phyloP scores from a whole-genome alignment of 2,113 vertebrate genomes.

The Varanus salvator region DNA sequence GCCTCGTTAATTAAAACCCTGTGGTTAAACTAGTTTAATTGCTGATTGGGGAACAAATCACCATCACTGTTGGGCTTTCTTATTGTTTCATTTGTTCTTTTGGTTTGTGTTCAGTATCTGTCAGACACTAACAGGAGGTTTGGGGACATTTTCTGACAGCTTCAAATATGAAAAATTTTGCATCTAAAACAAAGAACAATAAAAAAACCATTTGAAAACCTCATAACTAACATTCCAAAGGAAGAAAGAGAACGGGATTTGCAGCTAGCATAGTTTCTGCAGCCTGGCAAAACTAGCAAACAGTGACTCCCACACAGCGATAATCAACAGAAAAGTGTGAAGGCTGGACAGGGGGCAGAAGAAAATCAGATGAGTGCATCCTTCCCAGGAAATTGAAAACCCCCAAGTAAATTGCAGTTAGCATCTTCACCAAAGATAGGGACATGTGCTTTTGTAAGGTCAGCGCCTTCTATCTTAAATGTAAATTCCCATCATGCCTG shows the following conservation, averaged over 20 bases:
- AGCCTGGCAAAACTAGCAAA: not conserved
- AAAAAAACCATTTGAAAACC: not conserved
- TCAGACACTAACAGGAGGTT: not conserved
- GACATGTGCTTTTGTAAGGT: not conserved
- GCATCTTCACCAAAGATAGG: not conserved
- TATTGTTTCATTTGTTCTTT: not conserved
- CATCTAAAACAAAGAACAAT: not conserved
- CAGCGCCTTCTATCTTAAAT: not conserved
- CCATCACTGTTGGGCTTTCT: not conserved
- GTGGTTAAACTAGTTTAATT: not conserved
- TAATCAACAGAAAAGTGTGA: constrained; percentile 1
- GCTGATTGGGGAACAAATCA: not conserved
- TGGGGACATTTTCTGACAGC: not conserved
- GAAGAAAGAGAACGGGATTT: not conserved
- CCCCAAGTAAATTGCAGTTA: not conserved
- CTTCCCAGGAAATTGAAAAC: constrained; percentile 21
- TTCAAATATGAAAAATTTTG: not conserved
- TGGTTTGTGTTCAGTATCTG: too few species aligned
- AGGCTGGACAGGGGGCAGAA: not conserved
- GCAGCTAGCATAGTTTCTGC: not conserved
- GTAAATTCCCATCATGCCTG: not conserved
- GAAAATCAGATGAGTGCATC: not conserved
- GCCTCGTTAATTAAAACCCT: not conserved
- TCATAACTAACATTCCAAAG: not conserved
- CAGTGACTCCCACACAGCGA: not conserved